phyloP scores from a whole-genome alignment of 2,113 vertebrate species.

The Melanostigma gelatinosum region DNA sequence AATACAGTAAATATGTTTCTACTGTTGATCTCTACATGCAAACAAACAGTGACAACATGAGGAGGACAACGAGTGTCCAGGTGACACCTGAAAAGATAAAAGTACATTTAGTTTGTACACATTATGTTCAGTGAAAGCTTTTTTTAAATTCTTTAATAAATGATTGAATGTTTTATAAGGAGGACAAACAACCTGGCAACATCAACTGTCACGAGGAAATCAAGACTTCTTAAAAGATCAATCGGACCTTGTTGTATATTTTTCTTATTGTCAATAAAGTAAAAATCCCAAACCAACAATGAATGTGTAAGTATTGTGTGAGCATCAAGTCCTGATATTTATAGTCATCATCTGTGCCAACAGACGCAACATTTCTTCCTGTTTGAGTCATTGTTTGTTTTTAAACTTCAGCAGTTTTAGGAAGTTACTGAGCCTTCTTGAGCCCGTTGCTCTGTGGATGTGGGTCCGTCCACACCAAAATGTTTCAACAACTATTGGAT shows the following conservation, averaged over 20 bases:
- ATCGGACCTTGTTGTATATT: neutral
- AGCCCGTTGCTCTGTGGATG: too few species aligned
- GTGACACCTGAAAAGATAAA: conserved; percentile 67
- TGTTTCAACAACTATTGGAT: too few species aligned
- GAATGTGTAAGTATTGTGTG: neutral
- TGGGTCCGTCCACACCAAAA: too few species aligned
- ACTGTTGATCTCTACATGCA: conserved; percentile 22
- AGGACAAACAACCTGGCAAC: neutral
- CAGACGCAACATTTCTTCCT: too few species aligned
- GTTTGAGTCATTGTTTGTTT: too few species aligned
- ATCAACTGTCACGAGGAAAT: neutral
- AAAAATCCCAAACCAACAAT: neutral
- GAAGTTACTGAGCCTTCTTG: too few species aligned
- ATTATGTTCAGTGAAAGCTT: neutral
- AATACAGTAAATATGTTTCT: neutral
- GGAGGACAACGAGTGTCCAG: conserved; percentile 55
- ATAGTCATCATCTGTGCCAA: too few species aligned
- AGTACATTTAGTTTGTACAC: neutral
- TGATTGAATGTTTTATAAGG: neutral
- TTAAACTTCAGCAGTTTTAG: too few species aligned
- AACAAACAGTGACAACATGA: conserved; percentile 40
- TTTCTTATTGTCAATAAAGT: neutral
- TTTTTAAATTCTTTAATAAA: neutral
- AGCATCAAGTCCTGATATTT: too few species aligned
- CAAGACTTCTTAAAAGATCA: neutral